Base-by-base conservation (phyloP, 2,113 vertebrate genomes). In the Neofelis nebulosa region DNA sequence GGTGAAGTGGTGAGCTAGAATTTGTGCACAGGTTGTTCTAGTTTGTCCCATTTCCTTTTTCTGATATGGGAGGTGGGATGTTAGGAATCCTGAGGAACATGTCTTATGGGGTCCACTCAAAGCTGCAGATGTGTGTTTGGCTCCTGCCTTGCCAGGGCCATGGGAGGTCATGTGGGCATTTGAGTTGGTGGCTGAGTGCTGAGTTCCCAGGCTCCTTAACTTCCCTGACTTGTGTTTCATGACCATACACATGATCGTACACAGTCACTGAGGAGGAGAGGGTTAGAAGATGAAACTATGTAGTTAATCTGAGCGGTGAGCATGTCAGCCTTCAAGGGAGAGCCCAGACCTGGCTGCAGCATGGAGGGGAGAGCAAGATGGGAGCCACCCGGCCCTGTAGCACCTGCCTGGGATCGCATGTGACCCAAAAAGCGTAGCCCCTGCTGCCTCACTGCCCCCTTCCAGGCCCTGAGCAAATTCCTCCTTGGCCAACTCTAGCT, bases 161-260 rank as follows among this genome's bases (percentile, higher is more conserved):
- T 4, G 2, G 68, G 21, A 73, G 68, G 31, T 25, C 12, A 0
- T 4, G 3, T 55, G 33, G 55, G 25, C 1, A 0, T 23, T 16
- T 0, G 16, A 69, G n/a, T 52, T 6, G 4, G 33, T 38, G 25
- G 45, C 78, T 0, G 0, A 0, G 1, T 36, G 23, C 83, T 14
- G 1, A 7, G 13, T 38, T 79, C 41, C 61, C 41, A 63, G 80
- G 45, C 65, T 65, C 45, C n/a, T 69, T 73, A 18, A 73, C 21
- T 36, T 41, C 18, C 6, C 0, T 8, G 21, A 25, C n/a, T 38
- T 0, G 7, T 7, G 15, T 19, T 66, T 73, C 55, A 31, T 61
- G 57, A 61, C 57, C 57, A 19, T 21, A 23, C 21, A 23, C 57
- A 61, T 61, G 57, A 16, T 13, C 7, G 3, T 9, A 50, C 15